Conservation (phyloP, 1,140 invertebrate genomes). For the Colletes gigas region DNA sequence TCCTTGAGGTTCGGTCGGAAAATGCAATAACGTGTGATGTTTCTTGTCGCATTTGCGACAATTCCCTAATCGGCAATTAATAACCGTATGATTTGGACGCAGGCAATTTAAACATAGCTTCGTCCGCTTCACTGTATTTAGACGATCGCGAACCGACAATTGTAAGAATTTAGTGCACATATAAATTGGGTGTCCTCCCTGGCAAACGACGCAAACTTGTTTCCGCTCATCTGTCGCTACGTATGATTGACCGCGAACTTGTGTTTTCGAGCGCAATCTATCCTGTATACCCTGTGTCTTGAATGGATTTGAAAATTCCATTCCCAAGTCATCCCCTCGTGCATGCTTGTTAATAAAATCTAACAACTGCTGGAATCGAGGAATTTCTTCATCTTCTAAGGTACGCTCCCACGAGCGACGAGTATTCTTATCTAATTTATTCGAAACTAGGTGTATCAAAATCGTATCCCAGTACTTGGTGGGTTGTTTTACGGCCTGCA, state of each 20-base stretch:
- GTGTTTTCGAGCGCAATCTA: too few species aligned
- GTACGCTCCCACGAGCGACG: neutral
- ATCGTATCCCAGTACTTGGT: neutral
- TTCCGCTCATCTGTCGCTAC: neutral
- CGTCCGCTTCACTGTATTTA: neutral
- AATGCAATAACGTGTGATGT: neutral
- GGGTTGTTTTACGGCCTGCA: neutral
- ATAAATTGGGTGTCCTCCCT: neutral
- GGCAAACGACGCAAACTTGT: neutral
- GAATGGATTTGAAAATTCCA: neutral
- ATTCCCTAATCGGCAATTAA: neutral
- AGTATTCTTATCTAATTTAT: neutral
- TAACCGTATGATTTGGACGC: neutral
- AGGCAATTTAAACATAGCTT: neutral
- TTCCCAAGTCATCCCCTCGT: neutral
- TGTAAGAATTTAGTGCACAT: neutral
- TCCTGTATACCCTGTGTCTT: neutral
- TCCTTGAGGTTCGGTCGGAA: neutral
- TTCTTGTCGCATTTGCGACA: neutral
- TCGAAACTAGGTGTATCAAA: neutral
- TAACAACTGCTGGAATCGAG: neutral
- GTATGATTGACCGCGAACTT: neutral
- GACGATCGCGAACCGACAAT: neutral
- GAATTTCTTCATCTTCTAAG: neutral
- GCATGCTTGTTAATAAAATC: neutral